Conservation (phyloP, 2,888 invertebrate genomes). For the Venusia cambrica region DNA sequence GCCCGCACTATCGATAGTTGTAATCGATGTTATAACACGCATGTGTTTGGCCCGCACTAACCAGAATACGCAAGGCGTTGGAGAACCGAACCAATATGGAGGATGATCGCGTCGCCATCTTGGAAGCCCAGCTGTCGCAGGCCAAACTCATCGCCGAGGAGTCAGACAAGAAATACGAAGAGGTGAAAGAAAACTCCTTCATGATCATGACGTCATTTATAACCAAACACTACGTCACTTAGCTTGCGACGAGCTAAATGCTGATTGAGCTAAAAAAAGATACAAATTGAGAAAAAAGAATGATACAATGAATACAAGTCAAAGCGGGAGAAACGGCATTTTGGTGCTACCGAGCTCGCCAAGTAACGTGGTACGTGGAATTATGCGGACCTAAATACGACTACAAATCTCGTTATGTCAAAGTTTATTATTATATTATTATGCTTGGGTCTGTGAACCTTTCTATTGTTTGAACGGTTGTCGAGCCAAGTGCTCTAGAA, state of each 20-base stretch:
- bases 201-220: slow-evolving; percentile 38
- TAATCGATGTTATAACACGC: slow-evolving; percentile 75
- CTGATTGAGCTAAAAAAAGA: not conserved
- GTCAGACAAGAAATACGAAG: slow-evolving; percentile 99
- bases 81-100: slow-evolving; percentile 99
- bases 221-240: slow-evolving; percentile 7
- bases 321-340: not conserved
- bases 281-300: too few relatives aligned
- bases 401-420: slow-evolving; percentile 6
- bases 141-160: slow-evolving; percentile 99
- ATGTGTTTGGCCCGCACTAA: slow-evolving; percentile 80
- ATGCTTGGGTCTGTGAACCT: slow-evolving; percentile 11
- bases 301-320: not conserved
- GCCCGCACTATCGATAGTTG: slow-evolving; percentile 32
- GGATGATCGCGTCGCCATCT: slow-evolving; percentile 98
- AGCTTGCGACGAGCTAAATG: slow-evolving; percentile 2
- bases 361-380: slow-evolving; percentile 10
- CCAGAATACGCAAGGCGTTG: slow-evolving; percentile 98
- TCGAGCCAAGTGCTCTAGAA: slow-evolving; percentile 12
- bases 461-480: slow-evolving; percentile 17
- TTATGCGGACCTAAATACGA: slow-evolving; percentile 10
- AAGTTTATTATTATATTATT: slow-evolving; percentile 18
- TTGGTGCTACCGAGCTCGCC: slow-evolving; percentile 10
- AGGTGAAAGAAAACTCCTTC: slow-evolving; percentile 85
- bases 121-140: slow-evolving; percentile 98